A percentile compares a stretch with the other conserved stretches of the same genome.
phyloP scores from a whole-genome alignment of 2,113 vertebrate species.

The Dolichotis patagonum region DNA sequence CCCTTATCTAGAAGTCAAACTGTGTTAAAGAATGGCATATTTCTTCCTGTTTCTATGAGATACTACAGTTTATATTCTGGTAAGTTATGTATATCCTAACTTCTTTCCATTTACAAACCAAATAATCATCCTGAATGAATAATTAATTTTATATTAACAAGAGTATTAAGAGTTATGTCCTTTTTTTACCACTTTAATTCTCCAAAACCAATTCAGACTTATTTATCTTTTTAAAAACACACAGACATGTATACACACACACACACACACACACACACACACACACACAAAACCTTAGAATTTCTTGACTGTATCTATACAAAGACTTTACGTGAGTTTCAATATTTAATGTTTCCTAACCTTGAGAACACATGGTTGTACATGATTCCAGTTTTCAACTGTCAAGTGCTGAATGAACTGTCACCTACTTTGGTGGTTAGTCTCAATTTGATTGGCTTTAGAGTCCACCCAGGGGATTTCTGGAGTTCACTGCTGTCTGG shows the following conservation, averaged over 20 bases:
- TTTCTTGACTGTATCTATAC: not conserved
- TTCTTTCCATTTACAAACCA: not conserved
- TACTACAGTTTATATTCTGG: not conserved
- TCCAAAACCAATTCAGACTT: not conserved
- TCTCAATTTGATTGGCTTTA: not conserved
- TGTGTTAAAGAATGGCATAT: not conserved
- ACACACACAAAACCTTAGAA: not conserved
- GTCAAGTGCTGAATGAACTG: not conserved
- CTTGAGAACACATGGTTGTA: not conserved
- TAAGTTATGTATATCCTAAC: not conserved
- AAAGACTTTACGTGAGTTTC: not conserved
- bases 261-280: too few species aligned
- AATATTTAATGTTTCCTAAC: not conserved
- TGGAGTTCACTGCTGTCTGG: not conserved
- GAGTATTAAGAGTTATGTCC: not conserved
- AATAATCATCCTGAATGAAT: not conserved
- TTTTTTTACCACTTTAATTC: not conserved
- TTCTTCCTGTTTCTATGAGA: not conserved
- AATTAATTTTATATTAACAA: constrained; percentile 52
- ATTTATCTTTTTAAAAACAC: not conserved
- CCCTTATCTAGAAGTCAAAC: not conserved
- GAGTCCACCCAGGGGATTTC: not conserved
- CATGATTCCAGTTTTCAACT: not conserved
- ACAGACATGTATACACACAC: too few species aligned
- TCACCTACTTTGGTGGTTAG: not conserved